Evolutionary conservation across 2,888 invertebrate genomes (phyloP), one percentile per base, ranked within the genome.

Genomic region (Hirtodrosophila cameraria): DNA sequence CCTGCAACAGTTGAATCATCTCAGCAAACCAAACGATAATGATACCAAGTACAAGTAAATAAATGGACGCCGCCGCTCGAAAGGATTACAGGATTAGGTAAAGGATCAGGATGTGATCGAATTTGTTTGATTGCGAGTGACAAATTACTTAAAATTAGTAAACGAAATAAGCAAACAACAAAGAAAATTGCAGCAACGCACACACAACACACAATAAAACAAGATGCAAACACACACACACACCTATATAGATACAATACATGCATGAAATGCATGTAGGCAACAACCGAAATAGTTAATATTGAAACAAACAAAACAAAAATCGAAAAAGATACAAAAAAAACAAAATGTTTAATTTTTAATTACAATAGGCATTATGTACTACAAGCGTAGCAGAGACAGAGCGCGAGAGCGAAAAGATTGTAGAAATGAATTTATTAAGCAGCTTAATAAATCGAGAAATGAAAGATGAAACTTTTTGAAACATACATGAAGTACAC

Each of bases 361-460:
- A 71, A 75, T 82, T 68, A 59, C 75, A 78, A 73, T 76, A 79
- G 78, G 65, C 69, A 60, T n/a, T 53, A 64, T 39, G 31, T 64
- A 64, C 42, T 62, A 66, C 54, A 65, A 62, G 50, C 25, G 53
- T 50, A 55, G 41, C 35, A 45, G 59, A 66, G 36, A 54, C 58
- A 58, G 49, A 27, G 50, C 54, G 39, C 43, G 38, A 53, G 38
- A 16, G 11, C 12, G 33, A 38, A 30, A 30, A n/a, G 28, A 33
- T 33, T 50, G 52, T 39, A 71, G 49, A 6, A 75, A 50, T 74
- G 78, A 77, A 84, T 79, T 79, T 79, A 79, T 79, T 79, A 85
- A 78, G 79, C 72, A 75, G 83, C 85, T 84, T 78, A 84, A 85
- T 78, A 78, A 84, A 77, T 53, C 42, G n/a, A 36, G 15, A 39